phyloP scores from a whole-genome alignment of 2,113 vertebrate species.

The Marmota monax region DNA sequence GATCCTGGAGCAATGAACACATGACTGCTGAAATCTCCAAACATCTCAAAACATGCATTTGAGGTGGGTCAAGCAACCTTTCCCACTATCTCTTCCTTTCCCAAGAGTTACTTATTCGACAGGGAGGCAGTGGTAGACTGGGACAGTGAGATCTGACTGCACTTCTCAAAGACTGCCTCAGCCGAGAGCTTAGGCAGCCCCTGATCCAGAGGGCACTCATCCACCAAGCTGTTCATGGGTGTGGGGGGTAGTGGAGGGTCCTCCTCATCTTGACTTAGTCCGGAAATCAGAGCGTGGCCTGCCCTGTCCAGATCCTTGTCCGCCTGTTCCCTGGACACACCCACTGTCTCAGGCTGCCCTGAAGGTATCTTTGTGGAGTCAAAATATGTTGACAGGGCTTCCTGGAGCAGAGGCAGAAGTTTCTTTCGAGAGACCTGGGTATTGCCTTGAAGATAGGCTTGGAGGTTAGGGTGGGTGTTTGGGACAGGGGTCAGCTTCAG shows the following conservation, averaged over 20 bases:
- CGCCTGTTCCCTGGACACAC: conserved; percentile 42
- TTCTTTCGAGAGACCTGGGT: conserved; percentile 91
- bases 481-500: conserved; percentile 88
- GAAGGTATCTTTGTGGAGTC: conserved; percentile 56
- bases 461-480: conserved; percentile 86
- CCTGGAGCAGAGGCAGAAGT: conserved; percentile 92
- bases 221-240: conserved; percentile 97
- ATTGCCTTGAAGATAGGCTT: conserved; percentile 93
- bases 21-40: not conserved
- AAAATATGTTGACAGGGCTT: conserved; percentile 85
- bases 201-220: conserved; percentile 94
- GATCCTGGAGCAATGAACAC: conserved; percentile 3
- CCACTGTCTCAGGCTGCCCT: conserved; percentile 56
- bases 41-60: conserved; percentile 68
- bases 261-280: conserved; percentile 87
- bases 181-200: conserved; percentile 91
- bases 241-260: conserved; percentile 91
- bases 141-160: conserved; percentile 86
- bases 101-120: conserved; percentile 72
- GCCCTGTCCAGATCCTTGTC: conserved; percentile 68
- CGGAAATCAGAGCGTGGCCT: conserved; percentile 47
- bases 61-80: not conserved
- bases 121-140: conserved; percentile 58
- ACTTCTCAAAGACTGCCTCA: conserved; percentile 91
- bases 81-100: not conserved